These are phyloP conservation scores for Drosophila ustulata DNA, from an alignment of 2,888 invertebrate genomes.

Conservation along the genomic window DNA sequence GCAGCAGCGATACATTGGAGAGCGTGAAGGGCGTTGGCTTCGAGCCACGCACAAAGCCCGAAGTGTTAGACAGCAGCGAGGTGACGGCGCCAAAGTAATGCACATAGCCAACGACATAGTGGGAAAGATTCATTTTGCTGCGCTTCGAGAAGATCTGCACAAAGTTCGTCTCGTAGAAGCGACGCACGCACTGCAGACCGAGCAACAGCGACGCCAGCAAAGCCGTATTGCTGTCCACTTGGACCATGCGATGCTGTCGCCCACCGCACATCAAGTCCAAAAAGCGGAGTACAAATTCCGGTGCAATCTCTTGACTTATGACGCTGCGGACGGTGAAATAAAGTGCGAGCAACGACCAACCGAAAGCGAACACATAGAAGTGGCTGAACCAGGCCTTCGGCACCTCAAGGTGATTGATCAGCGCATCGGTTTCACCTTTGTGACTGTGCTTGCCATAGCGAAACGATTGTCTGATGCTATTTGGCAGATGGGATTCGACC, in stretches of 20 bases:
- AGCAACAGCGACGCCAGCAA: conserved; percentile 88
- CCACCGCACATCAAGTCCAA: conserved; percentile 85
- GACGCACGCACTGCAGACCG: conserved; percentile 89
- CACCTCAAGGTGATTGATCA: conserved; percentile 87
- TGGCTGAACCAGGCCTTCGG: conserved; percentile 93
- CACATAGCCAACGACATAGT: conserved; percentile 91
- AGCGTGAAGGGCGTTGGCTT: conserved; percentile 72
- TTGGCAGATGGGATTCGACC: conserved; percentile 89
- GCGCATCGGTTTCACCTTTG: conserved; percentile 84
- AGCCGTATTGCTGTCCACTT: conserved; percentile 84
- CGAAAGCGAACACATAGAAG: conserved; percentile 90
- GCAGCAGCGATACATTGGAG: conserved; percentile 65
- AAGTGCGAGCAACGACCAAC: conserved; percentile 85
- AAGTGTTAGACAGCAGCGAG: conserved; percentile 89
- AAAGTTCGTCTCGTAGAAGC: conserved; percentile 93
- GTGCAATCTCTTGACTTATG: conserved; percentile 84
- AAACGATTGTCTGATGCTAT: conserved; percentile 88
- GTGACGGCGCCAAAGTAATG: conserved; percentile 91
- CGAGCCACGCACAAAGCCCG: conserved; percentile 87
- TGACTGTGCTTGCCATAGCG: conserved; percentile 91
- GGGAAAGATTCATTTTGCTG: conserved; percentile 91
- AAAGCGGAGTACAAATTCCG: conserved; percentile 84
- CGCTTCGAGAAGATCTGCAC: conserved; percentile 92
- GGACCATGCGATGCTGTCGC: conserved; percentile 78
- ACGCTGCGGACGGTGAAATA: conserved; percentile 82